Conservation (phyloP, 1,140 invertebrate genomes). For the Aethina tumida region DNA sequence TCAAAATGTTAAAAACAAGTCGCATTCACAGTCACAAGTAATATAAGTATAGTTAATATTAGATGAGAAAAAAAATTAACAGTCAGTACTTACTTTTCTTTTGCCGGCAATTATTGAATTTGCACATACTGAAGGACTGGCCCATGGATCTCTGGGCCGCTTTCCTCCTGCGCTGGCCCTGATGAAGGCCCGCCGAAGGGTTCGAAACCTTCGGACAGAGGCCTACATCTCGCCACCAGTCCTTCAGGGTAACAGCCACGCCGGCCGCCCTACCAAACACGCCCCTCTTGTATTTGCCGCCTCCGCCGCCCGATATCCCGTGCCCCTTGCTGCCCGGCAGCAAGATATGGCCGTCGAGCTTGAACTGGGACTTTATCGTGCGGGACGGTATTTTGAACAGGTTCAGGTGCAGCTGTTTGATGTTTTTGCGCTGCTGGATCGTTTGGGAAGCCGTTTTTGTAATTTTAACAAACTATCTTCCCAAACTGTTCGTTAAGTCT, state of each 20-base stretch:
- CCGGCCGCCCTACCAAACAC: conserved; percentile 30
- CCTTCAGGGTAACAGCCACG: conserved; percentile 35
- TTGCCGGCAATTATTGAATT: conserved; percentile 33
- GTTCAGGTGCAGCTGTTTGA: conserved; percentile 14
- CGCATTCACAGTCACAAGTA: not conserved
- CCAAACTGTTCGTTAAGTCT: not conserved
- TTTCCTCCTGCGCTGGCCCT: conserved; percentile 17
- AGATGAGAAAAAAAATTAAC: not conserved
- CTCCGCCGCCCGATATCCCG: conserved; percentile 1
- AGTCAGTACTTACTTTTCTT: conserved; percentile 33
- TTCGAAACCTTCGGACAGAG: conserved; percentile 31
- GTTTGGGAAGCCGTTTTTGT: conserved; percentile 21
- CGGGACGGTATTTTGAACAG: conserved; percentile 12
- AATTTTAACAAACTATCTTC: not conserved
- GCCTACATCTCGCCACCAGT: conserved; percentile 38
- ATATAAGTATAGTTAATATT: not conserved
- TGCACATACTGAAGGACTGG: conserved; percentile 37
- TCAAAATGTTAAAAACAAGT: too few species aligned
- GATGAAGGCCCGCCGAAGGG: conserved; percentile 19
- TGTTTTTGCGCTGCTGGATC: conserved; percentile 6
- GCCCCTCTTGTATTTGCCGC: conserved; percentile 13
- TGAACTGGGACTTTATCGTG: conserved; percentile 6
- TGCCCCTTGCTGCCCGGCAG: conserved; percentile 9
- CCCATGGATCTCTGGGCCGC: conserved; percentile 32
- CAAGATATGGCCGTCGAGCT: too few species aligned